Base-by-base conservation (phyloP, 2,888 invertebrate genomes). In the Nysson spinosus region DNA sequence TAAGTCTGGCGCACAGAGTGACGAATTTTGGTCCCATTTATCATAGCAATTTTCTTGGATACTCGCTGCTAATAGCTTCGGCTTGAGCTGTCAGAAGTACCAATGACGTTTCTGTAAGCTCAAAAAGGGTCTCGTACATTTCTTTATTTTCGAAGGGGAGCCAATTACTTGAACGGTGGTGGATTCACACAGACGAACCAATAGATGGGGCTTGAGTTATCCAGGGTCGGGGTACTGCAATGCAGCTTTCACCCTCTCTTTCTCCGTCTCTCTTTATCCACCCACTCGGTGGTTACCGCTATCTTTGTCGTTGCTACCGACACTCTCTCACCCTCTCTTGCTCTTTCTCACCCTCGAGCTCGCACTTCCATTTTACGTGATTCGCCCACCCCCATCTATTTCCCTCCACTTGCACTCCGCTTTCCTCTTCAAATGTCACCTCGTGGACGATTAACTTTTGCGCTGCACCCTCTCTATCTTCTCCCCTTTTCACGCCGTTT, bases 391-490 rank as follows among this genome's bases (percentile, higher is more conserved):
- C 16, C 67, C 61, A 49, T 69, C 55, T 58, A 63, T 64, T 73
- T 64, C 56, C 57, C 73, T 63, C 52, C 60, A 57, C 52, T 57
- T 51, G 28, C 54, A 46, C 61, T 42, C 57, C 70, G 60, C 39
- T 68, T 40, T 65, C 56, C 71, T 72, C 75, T 75, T 61, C 66
- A 46, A 74, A 75, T 63, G 72, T 74, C 74, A 72, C 74, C 74
- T 61, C 72, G 74, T 58, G 69, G 66, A 65, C 75, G 72, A 75
- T 74, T 75, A 74, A 74, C 75, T 75, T 71, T 72, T 57, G 63
- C 68, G 16, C 51, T 40, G 22, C 37, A 19, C 16, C 22, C 46
- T n/a, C 24, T 16, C 24, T 12, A 11, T 12, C 56, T 22, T 17
- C 9, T 16, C 26, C 32, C 57, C 35, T 60, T 71, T 73, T 74